These are phyloP conservation scores for Cottus gobio DNA, from an alignment of 2,113 vertebrate genomes.

Conservation along the genomic window DNA sequence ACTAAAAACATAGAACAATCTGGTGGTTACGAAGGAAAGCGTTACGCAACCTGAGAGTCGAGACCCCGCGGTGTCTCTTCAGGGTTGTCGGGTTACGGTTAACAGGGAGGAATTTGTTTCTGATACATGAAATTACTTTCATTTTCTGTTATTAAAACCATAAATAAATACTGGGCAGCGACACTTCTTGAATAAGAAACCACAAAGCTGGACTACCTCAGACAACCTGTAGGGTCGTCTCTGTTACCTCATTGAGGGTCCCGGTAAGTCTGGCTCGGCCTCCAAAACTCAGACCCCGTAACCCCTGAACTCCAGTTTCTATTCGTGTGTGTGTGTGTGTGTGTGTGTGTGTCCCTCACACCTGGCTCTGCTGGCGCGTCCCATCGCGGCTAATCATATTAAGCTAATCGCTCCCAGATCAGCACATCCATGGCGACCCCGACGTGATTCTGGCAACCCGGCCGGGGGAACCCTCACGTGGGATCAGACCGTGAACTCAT, in stretches of 20 bases:
- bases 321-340: too few species aligned
- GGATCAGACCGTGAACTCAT: slow-evolving; percentile 65
- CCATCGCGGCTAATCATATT: slow-evolving; percentile 72
- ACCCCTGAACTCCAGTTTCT: background rate
- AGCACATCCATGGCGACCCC: slow-evolving; percentile 68
- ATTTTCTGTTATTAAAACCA: background rate
- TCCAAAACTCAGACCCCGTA: background rate
- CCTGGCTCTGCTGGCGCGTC: slow-evolving; percentile 73
- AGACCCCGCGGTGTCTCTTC: background rate
- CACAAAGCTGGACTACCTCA: too few species aligned
- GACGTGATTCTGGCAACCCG: slow-evolving; percentile 54
- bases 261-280: background rate
- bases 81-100: background rate
- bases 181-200: too few species aligned
- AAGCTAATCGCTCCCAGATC: slow-evolving; percentile 75
- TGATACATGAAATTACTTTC: background rate
- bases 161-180: too few species aligned
- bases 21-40: background rate
- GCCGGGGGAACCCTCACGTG: slow-evolving; percentile 44
- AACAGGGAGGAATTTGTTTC: background rate
- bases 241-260: background rate
- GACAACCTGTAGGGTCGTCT: background rate
- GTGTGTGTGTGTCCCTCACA: too few species aligned
- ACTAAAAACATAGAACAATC: background rate
- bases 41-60: background rate